Evolutionary conservation across 2,797 vertebrate genomes (phyloP), one percentile per base, ranked within the genome.

Genomic region (Coccyzus lansbergi): DNA sequence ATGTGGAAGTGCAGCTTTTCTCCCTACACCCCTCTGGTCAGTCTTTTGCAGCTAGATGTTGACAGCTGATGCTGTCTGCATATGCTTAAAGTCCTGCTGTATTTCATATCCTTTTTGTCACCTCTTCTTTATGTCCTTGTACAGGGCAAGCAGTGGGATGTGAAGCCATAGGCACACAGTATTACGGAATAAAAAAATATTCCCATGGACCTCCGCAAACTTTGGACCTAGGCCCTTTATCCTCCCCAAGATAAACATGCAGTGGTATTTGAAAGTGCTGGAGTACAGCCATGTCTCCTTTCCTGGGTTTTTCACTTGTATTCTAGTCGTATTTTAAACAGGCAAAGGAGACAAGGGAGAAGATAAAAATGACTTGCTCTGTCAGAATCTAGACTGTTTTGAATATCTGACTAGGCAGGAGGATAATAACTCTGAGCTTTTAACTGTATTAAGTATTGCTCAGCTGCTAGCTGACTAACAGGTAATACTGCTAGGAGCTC

Each of bases 21-120:
- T 93, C 21, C 28, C 36, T 87, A 31, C 53, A 21, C 86, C 80
- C 19, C 28, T 15, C 67, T 42, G 40, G 52, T 79, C 74, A 42
- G 24, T 55, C 83, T 93, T 94, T 78, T 91, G 78, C 83, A 80
- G 5, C 51, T 33, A 69, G 49, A 67, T 91, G 87, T 85, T 93
- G 63, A 87, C 65, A 91, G 67, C 53, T 63, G 42, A 86, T 64
- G 72, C 26, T 83, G 71, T 89, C 77, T 12, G 7, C n/a, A 53
- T 5, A 38, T 44, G 74, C 38, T 59, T 90, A 28, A 83, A 62
- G 63, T 88, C 90, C 46, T 80, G 62, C 53, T 81, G 1, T 88
- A 70, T 44, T 58, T 70, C 48, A 16, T 62, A 83, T 94, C 90
- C 55, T 81, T 77, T 74, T 71, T 44, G 31, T 94, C 44, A 26